Evolutionary conservation across 1,140 invertebrate species (phyloP), one percentile per base, ranked within the genome.

Genomic region (Sycophila sp.): DNA sequence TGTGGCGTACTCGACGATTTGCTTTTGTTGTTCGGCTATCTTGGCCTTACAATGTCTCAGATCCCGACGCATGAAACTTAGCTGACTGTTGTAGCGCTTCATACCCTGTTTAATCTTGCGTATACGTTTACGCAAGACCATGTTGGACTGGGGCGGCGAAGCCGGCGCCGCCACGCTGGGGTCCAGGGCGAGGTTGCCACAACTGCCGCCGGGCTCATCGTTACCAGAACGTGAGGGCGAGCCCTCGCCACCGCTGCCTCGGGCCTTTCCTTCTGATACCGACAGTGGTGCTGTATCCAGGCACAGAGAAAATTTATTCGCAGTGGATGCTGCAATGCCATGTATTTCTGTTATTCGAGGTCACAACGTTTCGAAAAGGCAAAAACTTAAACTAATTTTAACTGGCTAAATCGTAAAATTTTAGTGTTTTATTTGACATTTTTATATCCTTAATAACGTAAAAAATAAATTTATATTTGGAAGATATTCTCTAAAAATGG

Each of bases 41-140:
- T 94, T 94, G 40, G 91, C 88, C 80, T 94, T 94, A 78, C 93
- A 95, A 47, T 86, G 89, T 71, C 91, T 89, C 32, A 96, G 80
- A 75, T 95, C 94, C 73, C 91, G 91, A 62, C 92, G 89, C 81
- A 94, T 85, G 28, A 93, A 87, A 6, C 91, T 90, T 66, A 94
- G 79, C 76, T 94, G 93, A 77, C 91, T 93, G 74, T 94, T 94
- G 80, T 94, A 93, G 75, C 92, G 91, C 82, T 94, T 95, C 93
- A 95, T 96, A 62, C 93, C 93, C 80, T 94, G 93, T 74, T 94
- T 94, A 68, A 95, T 94, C 82, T 94, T 93, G 55, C 93, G 89
- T 79, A 96, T 94, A 65, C 93, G 88, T 86, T 94, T 95, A 22
- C 94, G 88, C 51, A 95, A 87, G 34, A 94, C 92, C 90, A 94